Percentiles rank a stretch among this genome's conserved stretches.
phyloP scores from a whole-genome alignment of 2,888 invertebrate genomes.

The Drosophila seclusa region DNA sequence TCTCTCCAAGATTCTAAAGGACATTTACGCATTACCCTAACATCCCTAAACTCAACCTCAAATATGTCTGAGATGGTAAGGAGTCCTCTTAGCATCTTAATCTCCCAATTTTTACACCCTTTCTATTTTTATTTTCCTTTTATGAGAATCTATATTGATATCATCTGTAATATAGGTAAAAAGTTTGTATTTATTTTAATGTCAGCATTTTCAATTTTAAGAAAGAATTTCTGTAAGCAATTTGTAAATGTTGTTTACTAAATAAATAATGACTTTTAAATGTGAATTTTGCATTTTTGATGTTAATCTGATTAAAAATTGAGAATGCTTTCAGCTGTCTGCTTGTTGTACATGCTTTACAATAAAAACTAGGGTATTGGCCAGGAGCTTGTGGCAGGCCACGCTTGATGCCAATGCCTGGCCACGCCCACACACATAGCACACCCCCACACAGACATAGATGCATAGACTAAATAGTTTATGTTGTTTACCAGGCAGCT shows the following conservation, averaged over 20 bases:
- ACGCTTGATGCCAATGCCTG: constrained; percentile 42
- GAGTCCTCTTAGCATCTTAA: neutral
- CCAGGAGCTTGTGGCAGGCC: constrained; percentile 29
- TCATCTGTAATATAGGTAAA: neutral
- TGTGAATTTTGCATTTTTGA: neutral
- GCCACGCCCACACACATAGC: constrained; percentile 30
- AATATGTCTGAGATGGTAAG: neutral
- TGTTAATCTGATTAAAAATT: neutral
- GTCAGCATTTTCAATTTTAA: neutral
- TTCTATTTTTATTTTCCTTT: neutral
- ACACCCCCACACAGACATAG: constrained; percentile 5
- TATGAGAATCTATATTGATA: neutral
- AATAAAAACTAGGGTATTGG: constrained; percentile 24
- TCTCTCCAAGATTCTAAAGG: neutral
- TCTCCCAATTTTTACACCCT: neutral
- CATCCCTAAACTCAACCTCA: neutral
- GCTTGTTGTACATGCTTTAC: constrained; percentile 6
- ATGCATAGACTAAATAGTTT: constrained; percentile 76
- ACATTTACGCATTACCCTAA: neutral
- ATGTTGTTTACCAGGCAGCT: constrained; percentile 74
- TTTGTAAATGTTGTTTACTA: neutral
- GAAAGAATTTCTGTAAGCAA: neutral
- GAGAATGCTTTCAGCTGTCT: neutral
- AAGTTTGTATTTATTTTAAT: neutral
- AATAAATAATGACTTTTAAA: neutral